Evolutionary conservation across 2,888 invertebrate genomes (phyloP), one percentile per base, ranked within the genome.

Genomic region (Acanthopleura granulata): DNA sequence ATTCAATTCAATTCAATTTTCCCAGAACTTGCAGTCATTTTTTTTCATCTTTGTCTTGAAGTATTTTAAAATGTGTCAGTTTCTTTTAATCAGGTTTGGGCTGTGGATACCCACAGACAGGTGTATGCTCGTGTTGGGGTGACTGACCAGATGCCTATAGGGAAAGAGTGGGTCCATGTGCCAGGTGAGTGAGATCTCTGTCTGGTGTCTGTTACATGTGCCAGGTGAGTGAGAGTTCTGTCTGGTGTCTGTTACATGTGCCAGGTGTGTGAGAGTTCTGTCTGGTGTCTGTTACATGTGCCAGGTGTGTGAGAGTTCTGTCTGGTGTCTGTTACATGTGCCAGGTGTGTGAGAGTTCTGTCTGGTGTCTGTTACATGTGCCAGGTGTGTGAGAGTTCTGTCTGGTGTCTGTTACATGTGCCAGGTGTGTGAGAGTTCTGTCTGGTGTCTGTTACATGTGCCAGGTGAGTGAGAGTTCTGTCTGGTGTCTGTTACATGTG

Each of bases 131-230:
- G 92, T 77, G 89, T 90, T 79, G 92, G 91, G 1, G 90, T 92
- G 25, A 91, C 91, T 75, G 90, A 91, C 25, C 89, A 90, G 69
- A 89, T 91, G 83, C 92, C 91, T 1, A 89, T 92, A 73, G 92
- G 92, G n/a, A 88, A 89, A 49, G 89, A 89, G 50, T 92, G 92
- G 92, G 87, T 91, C n/a, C 87, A 89, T 78, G 91, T 92, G 0
- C 88, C 91, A 79, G 92, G 89, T 89, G 22, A 62, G 12, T 62
- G n/a, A n/a, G n/a, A n/a, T n/a, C n/a, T n/a, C 62, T 62, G 25
- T 62, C 25, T n/a, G 12, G 22, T 62, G 62, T n/a, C 12, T 62
- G 15, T n/a, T 18, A 62, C 15, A n/a, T 62, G 62, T 15, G 22
- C n/a, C 11, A 62, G 25, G 62, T 12, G 25, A 62, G 25, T 15